Evolutionary conservation across 2,888 invertebrate genomes (phyloP), one percentile per base, ranked within the genome.

Genomic region (Netelia inedita): DNA sequence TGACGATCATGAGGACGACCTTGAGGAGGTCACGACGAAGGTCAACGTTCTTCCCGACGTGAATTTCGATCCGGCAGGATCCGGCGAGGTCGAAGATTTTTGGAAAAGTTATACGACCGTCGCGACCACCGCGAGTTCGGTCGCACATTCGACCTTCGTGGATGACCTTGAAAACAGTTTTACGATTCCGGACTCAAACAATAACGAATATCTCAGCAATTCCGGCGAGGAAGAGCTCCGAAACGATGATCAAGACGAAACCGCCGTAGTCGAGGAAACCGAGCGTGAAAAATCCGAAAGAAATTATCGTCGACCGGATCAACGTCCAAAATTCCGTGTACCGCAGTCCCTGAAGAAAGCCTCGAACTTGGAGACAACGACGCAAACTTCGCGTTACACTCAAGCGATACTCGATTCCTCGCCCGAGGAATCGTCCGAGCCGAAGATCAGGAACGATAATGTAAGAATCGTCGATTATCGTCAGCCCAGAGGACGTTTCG

Each of bases 41-140:
- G 66, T 19, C 28, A 46, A 46, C 14, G 11, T 14, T 46, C 46
- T 14, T 46, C 10, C 46, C 14, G 46, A 46, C 14, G 46, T 46
- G 28, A 46, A 50, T 63, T n/a, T 69, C 19, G 68, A 59, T 10
- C 35, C 35, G 35, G 35, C 35, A 6, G 46, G 14, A 1, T 46
- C 16, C 23, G 59, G 35, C 28, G 85, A 81, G 8, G 10, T 78
- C n/a, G 83, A 83, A 55, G 87, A 90, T n/a, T 89, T 91, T 63
- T 90, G 89, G 91, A 90, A 88, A 65, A 88, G 73, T 14, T 90
- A 88, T 50, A 88, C 87, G 9, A 87, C 88, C 35, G n/a, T 61
- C 16, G 8, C 72, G 50, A 83, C 85, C 19, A 28, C 85, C 19
- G 46, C 57, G 50, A 76, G 63, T 19, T 43, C 74, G 21, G 82